phyloP scores from a whole-genome alignment of 2,888 invertebrate genomes.

The Saturnia japonica region DNA sequence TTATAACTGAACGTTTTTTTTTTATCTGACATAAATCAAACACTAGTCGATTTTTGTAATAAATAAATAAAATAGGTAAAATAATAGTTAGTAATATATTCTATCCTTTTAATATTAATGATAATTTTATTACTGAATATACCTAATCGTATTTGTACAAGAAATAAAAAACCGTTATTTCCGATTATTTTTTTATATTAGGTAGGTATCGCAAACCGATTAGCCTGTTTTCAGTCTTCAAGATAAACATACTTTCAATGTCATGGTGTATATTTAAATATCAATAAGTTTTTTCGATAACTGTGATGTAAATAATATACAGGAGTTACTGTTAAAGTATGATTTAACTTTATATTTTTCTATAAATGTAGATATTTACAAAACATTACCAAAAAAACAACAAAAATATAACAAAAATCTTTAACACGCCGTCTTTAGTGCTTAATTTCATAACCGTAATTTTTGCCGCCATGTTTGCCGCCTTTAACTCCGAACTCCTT shows the following conservation, averaged over 20 bases:
- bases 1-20: too few species aligned
- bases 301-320: slow-evolving; percentile 26
- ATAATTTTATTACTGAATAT: not conserved
- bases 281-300: not conserved
- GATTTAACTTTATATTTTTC: slow-evolving; percentile 55
- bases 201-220: not conserved
- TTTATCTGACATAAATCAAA: too few species aligned
- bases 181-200: not conserved
- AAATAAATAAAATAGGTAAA: not conserved
- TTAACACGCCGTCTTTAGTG: slow-evolving; percentile 51
- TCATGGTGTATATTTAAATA: slow-evolving; percentile 1
- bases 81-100: not conserved
- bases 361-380: slow-evolving; percentile 66
- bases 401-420: slow-evolving; percentile 61
- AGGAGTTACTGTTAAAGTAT: slow-evolving; percentile 33
- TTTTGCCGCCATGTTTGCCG: slow-evolving; percentile 54
- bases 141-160: not conserved
- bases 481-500: slow-evolving; percentile 72
- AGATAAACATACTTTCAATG: slow-evolving; percentile 9
- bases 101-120: not conserved
- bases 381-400: slow-evolving; percentile 64
- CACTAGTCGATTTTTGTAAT: too few species aligned
- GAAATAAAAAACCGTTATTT: not conserved
- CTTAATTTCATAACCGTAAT: slow-evolving; percentile 71
- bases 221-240: slow-evolving; percentile 2